phyloP scores from a whole-genome alignment of 2,888 invertebrate genomes.

The Chelonus formosanus region DNA sequence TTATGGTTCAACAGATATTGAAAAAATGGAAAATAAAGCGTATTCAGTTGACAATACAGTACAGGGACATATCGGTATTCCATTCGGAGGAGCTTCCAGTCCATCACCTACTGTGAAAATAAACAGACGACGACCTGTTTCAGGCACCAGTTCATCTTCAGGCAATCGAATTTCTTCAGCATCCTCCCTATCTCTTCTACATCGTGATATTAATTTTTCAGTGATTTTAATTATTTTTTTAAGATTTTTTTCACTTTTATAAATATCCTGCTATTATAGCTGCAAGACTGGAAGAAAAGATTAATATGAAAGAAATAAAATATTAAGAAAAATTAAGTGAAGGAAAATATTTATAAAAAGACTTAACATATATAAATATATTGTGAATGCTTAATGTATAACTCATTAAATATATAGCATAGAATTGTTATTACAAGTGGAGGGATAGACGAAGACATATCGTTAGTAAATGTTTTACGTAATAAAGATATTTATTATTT shows the following conservation, averaged over 20 bases:
- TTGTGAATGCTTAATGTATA: too few species aligned
- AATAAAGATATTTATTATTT: too few species aligned
- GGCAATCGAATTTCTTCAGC: constrained; percentile 36
- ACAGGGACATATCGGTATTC: constrained; percentile 53
- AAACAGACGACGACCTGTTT: constrained; percentile 50
- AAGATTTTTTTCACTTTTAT: too few species aligned
- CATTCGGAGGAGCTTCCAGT: constrained; percentile 44
- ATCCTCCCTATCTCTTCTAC: constrained; percentile 6
- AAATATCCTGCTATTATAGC: too few species aligned
- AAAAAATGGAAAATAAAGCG: constrained; percentile 52
- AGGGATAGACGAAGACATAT: too few species aligned
- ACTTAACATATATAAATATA: too few species aligned
- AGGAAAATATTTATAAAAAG: too few species aligned
- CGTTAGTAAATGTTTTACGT: too few species aligned
- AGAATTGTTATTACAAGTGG: too few species aligned
- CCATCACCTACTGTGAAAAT: constrained; percentile 48
- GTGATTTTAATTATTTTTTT: constrained; percentile 27
- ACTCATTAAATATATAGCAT: too few species aligned
- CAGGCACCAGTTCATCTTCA: constrained; percentile 35
- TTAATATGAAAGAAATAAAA: constrained; percentile 10
- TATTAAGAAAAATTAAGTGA: neutral
- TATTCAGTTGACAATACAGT: constrained; percentile 57
- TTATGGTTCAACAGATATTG: constrained; percentile 53
- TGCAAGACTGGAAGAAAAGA: too few species aligned
- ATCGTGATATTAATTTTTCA: constrained; percentile 37